A percentile compares a stretch with the other conserved stretches of the same genome.
phyloP scores from a whole-genome alignment of 2,888 invertebrate genomes.

The Venusia cambrica region DNA sequence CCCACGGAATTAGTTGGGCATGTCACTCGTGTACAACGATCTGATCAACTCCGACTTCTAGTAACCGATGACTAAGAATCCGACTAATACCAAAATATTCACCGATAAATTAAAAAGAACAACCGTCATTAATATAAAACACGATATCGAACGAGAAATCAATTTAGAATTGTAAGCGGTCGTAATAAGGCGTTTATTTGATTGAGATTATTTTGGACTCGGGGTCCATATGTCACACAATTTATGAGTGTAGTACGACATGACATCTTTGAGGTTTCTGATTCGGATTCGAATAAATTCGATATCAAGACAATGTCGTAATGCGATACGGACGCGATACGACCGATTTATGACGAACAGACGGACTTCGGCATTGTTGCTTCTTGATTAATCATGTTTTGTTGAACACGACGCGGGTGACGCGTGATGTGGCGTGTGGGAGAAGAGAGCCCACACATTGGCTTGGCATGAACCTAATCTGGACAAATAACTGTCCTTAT shows the following conservation, averaged over 20 bases:
- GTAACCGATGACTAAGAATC: constrained; percentile 44
- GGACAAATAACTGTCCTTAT: constrained; percentile 21
- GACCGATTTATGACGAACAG: constrained; percentile 64
- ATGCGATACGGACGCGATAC: constrained; percentile 69
- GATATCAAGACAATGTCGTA: constrained; percentile 74
- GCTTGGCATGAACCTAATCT: constrained; percentile 21
- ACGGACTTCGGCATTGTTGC: constrained; percentile 44
- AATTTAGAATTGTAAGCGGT: constrained; percentile 41
- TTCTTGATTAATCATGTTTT: constrained; percentile 51
- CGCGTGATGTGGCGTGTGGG: constrained; percentile 21
- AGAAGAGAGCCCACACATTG: constrained; percentile 23
- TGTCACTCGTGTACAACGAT: constrained; percentile 39
- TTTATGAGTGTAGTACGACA: constrained; percentile 65
- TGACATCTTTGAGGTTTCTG: constrained; percentile 67
- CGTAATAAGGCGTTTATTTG: constrained; percentile 36
- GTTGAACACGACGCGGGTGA: constrained; percentile 22
- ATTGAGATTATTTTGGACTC: constrained; percentile 59
- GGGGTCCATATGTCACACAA: constrained; percentile 70
- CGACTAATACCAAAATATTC: constrained; percentile 50
- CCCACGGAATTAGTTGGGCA: constrained; percentile 28
- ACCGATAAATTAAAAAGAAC: constrained; percentile 64
- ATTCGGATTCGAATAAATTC: constrained; percentile 68
- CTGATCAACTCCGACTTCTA: constrained; percentile 39
- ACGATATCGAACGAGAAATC: constrained; percentile 43
- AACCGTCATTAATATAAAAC: constrained; percentile 68